Evolutionary conservation across 2,888 invertebrate genomes (phyloP).

Genomic region (Glomeris marginata): DNA sequence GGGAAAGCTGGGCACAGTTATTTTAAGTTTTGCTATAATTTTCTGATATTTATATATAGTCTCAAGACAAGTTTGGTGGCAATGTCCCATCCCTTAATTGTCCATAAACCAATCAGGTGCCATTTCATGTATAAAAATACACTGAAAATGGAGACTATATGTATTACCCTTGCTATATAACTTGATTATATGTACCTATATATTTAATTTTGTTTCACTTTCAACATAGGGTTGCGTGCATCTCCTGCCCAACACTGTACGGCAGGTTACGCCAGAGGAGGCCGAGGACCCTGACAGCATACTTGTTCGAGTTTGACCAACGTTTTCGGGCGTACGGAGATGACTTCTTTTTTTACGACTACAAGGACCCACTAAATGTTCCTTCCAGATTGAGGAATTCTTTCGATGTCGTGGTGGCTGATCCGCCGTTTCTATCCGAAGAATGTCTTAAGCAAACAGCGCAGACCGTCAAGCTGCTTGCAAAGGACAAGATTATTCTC

Average conservation of each 20-base stretch:
- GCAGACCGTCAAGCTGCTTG: constrained; percentile 54
- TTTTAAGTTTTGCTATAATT: too few species aligned
- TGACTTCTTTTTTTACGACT: constrained; percentile 76
- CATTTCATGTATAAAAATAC: too few species aligned
- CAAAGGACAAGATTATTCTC: constrained; percentile 59
- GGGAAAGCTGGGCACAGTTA: too few species aligned
- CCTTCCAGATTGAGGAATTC: constrained; percentile 41
- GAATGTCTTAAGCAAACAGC: constrained; percentile 78
- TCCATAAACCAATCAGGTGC: too few species aligned
- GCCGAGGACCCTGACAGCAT: constrained; percentile 13
- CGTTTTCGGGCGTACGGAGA: constrained; percentile 62
- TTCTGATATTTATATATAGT: too few species aligned
- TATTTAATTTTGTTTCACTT: too few species aligned
- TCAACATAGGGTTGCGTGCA: constrained; percentile 48
- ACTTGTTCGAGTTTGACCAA: constrained; percentile 61
- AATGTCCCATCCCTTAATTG: too few species aligned
- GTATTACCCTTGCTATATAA: too few species aligned
- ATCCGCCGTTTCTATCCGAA: constrained; percentile 88
- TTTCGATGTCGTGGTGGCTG: constrained; percentile 75
- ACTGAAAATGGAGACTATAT: too few species aligned
- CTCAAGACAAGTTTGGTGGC: too few species aligned
- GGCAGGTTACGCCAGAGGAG: constrained; percentile 30
- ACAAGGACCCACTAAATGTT: constrained; percentile 54
- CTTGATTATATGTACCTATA: too few species aligned
- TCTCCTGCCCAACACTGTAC: constrained; percentile 80